Evolutionary conservation across 2,888 invertebrate genomes (phyloP).

Genomic region (Choristoneura rosaceana): DNA sequence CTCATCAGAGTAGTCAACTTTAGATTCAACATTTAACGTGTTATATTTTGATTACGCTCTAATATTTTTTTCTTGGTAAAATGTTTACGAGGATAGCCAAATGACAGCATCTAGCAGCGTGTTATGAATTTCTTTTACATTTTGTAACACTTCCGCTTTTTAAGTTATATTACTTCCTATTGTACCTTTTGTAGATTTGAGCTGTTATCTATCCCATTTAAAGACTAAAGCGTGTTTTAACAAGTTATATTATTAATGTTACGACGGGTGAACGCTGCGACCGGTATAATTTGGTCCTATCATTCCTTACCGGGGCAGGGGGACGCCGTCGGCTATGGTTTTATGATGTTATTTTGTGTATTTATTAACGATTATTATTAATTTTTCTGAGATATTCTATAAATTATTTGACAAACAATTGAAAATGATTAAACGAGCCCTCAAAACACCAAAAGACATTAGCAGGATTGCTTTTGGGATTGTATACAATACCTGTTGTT

Average conservation of each 20-base stretch:
- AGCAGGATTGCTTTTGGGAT: conserved; percentile 37
- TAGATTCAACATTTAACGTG: conserved; percentile 58
- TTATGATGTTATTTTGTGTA: conserved; percentile 61
- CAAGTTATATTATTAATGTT: conserved; percentile 49
- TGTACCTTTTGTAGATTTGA: conserved; percentile 18
- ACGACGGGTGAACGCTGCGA: conserved; percentile 71
- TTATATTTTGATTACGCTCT: conserved; percentile 48
- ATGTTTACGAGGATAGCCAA: conserved; percentile 54
- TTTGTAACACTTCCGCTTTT: conserved; percentile 5
- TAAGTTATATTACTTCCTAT: conserved; percentile 13
- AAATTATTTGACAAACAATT: conserved; percentile 33
- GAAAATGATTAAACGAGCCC: conserved; percentile 3
- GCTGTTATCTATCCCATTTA: conserved; percentile 34
- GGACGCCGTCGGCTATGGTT: conserved; percentile 55
- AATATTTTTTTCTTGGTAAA: conserved; percentile 51
- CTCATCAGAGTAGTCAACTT: conserved; percentile 69
- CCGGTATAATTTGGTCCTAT: conserved; percentile 87
- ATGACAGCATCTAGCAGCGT: conserved; percentile 49
- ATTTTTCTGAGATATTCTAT: conserved; percentile 49
- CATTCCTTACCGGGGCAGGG: conserved; percentile 87
- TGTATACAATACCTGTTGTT: conserved; percentile 9
- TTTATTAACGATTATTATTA: conserved; percentile 45
- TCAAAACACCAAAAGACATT: conserved; percentile 5
- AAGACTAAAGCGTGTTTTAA: conserved; percentile 70
- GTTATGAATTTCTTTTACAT: conserved; percentile 4